Base-by-base conservation (phyloP, 2,797 vertebrate species). In the Lophius americanus region DNA sequence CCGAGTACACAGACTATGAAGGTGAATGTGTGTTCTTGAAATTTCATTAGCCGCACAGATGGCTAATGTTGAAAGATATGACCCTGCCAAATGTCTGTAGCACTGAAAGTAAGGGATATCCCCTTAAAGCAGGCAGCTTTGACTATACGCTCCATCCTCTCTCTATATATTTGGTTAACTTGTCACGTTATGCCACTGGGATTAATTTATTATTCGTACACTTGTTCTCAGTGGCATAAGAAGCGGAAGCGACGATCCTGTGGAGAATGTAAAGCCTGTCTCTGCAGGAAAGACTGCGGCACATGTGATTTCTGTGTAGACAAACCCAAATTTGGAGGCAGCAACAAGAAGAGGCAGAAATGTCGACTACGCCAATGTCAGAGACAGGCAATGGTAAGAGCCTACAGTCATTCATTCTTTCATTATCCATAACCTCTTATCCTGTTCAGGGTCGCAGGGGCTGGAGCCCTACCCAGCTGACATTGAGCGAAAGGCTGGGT, bases 261-360 rank as follows among this genome's bases (percentile, higher is more conserved):
- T 68, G 95, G 95, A 37, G 85, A 90, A 73, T 97, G 96, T 75
- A 91, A 94, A 66, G 95, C 96, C 68, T 97, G 96, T 70, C 91
- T 94, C 44, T 92, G 92, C 72, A 93, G 91, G 72, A 92, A 86
- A 66, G 96, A 97, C 90, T 97, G 96, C 33, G 95, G 96, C 76
- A 90, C 88, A 3, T 97, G 96, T 32, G 96, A 97, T 86, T 96
- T 96, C 89, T 97, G 96, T 82, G 83, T 92, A 33, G 96, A 97
- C 91, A 97, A 97, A 81, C 95, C 96, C 76, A 97, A 96, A 85
- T 97, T 96, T 42, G 96, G 96, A 13, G 96, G 96, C 81, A 94
- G 93, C 78, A 97, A 97, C 84, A 95, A 95, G 84, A 96, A 96
- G 90, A 93, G 95, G 74, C 96, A 97, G 88, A 97, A 97, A 82